Evolutionary conservation across 1,140 invertebrate genomes (phyloP).

Genomic region (Idris sp.): DNA sequence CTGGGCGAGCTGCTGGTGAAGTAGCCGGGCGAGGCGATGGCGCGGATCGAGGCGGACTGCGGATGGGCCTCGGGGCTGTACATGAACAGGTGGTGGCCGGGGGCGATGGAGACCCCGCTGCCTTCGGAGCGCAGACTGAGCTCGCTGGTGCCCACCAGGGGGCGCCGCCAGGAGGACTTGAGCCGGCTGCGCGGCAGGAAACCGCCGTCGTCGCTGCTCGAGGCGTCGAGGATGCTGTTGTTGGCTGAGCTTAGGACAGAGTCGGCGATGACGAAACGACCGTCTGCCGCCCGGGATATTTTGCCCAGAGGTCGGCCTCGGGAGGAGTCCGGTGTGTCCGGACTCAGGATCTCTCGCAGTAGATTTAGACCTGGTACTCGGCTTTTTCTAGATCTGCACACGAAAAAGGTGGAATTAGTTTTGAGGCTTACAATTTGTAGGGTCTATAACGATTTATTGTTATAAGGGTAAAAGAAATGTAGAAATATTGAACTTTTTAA

Average conservation of each 20-base stretch:
- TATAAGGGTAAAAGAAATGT: too few relatives aligned
- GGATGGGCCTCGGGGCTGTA: conserved; percentile 64
- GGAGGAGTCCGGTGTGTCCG: conserved; percentile 78
- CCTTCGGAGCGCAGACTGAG: conserved; percentile 84
- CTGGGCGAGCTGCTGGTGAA: conserved; percentile 78
- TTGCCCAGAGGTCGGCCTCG: conserved; percentile 80
- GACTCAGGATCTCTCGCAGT: conserved; percentile 80
- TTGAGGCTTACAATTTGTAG: neutral
- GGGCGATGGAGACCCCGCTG: conserved; percentile 80
- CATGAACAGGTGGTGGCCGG: conserved; percentile 50
- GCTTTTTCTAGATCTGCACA: conserved; percentile 91
- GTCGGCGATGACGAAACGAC: conserved; percentile 84
- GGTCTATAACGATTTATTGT: too few relatives aligned
- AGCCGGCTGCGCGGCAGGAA: conserved; percentile 82
- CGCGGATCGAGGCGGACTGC: conserved; percentile 70
- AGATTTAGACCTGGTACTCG: conserved; percentile 94
- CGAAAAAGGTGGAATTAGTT: conserved; percentile 58
- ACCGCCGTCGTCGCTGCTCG: conserved; percentile 90
- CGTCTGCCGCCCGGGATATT: conserved; percentile 86
- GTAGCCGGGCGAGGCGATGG: conserved; percentile 77
- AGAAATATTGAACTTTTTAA: too few relatives aligned
- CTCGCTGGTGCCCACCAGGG: conserved; percentile 83
- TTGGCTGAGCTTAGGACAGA: conserved; percentile 81
- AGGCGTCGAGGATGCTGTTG: conserved; percentile 83
- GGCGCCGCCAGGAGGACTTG: conserved; percentile 83